Evolutionary conservation across 2,113 vertebrate genomes (phyloP).

Genomic region (Poeciliopsis occidentalis): DNA sequence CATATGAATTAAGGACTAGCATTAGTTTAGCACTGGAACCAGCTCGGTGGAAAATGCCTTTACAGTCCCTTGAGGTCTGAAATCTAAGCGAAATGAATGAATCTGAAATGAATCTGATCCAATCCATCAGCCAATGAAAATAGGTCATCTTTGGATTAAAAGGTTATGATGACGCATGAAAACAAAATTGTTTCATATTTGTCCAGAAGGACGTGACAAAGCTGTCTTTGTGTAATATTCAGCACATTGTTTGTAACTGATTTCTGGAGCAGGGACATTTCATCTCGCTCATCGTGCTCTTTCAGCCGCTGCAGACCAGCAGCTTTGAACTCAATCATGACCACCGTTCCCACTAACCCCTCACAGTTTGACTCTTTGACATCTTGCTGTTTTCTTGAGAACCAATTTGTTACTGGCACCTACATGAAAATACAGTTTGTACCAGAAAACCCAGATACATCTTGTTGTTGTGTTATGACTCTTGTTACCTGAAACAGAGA

Average conservation of each 20-base stretch:
- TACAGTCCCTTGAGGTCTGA: too few species aligned
- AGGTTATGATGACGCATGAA: not conserved
- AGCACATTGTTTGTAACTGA: not conserved
- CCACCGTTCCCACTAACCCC: not conserved
- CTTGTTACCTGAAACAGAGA: not conserved
- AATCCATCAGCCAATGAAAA: not conserved
- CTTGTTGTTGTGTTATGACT: not conserved
- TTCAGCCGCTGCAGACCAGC: conserved; percentile 14
- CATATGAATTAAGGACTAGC: not conserved
- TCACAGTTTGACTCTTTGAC: conserved; percentile 44
- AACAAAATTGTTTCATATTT: too few species aligned
- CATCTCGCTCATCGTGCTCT: conserved; percentile 3
- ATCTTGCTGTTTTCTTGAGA: conserved; percentile 20
- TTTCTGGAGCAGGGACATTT: not conserved
- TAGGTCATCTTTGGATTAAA: not conserved
- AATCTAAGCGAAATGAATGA: not conserved
- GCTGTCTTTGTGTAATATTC: not conserved
- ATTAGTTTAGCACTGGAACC: not conserved
- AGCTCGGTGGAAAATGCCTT: not conserved
- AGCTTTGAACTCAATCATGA: conserved; percentile 45
- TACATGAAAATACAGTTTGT: conserved; percentile 19
- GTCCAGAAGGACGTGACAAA: not conserved
- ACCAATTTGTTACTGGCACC: conserved; percentile 32
- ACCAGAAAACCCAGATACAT: conserved; percentile 5
- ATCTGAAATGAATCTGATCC: not conserved